A percentile compares a stretch with the other conserved stretches of the same genome.
Evolutionary conservation across 1,140 invertebrate genomes (phyloP).

Genomic region (Heliconius hewitsoni): DNA sequence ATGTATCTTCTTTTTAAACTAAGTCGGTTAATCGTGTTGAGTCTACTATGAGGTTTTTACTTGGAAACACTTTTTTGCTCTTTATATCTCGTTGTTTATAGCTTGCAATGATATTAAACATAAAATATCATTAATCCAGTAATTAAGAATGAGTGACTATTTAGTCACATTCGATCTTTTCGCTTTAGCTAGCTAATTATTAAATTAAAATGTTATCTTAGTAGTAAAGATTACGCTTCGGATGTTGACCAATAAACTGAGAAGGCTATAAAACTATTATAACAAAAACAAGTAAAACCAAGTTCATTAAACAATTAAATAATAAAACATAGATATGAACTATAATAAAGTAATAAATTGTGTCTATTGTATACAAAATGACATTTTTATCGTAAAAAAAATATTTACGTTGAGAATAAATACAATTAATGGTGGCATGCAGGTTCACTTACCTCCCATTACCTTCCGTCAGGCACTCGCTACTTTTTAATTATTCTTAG

Average conservation of each 20-base stretch:
- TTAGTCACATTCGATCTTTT: not conserved
- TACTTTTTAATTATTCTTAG: constrained; percentile 75
- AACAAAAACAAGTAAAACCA: not conserved
- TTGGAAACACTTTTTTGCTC: constrained; percentile 19
- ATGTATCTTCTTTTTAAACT: constrained; percentile 76
- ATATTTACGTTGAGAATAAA: constrained; percentile 18
- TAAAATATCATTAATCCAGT: not conserved
- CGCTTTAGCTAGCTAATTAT: not conserved
- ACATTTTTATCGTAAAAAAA: constrained; percentile 11
- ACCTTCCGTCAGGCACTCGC: constrained; percentile 44
- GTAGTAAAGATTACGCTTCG: not conserved
- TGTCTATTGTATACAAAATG: not conserved
- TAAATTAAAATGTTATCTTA: not conserved
- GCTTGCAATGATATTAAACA: constrained; percentile 20
- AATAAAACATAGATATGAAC: constrained; percentile 1
- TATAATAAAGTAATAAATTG: constrained; percentile 8
- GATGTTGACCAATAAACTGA: not conserved
- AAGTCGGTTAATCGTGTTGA: constrained; percentile 69
- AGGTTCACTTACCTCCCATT: constrained; percentile 44
- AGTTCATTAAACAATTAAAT: constrained; percentile 12
- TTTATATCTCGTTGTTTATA: not conserved
- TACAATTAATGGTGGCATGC: constrained; percentile 30
- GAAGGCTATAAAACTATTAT: not conserved
- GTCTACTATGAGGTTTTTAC: constrained; percentile 40
- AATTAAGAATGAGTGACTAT: constrained; percentile 13